Evolutionary conservation across 2,888 invertebrate genomes (phyloP).

Genomic region (Chymomyza caudatula): DNA sequence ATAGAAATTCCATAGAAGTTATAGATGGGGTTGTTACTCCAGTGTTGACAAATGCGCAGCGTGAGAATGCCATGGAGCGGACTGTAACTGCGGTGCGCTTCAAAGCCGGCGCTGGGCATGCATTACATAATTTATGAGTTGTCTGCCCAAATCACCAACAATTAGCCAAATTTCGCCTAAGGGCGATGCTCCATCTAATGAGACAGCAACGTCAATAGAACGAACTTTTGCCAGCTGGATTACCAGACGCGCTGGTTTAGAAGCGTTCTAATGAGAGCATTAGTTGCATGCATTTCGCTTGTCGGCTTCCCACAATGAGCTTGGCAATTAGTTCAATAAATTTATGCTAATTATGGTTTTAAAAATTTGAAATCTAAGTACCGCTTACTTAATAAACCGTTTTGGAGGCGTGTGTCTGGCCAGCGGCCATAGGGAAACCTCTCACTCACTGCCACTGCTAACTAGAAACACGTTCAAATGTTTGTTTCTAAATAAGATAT

Average conservation of each 20-base stretch:
- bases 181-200: slow-evolving; percentile 41
- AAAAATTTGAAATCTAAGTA: slow-evolving; percentile 36
- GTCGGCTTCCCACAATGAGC: slow-evolving; percentile 19
- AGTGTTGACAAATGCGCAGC: slow-evolving; percentile 55
- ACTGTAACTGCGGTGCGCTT: slow-evolving; percentile 42
- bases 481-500: slow-evolving; percentile 31
- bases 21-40: slow-evolving; percentile 9
- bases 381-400: slow-evolving; percentile 21
- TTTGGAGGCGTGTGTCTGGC: slow-evolving; percentile 41
- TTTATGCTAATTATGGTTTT: slow-evolving; percentile 58
- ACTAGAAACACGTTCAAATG: not conserved
- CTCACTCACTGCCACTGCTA: not conserved
- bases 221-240: not conserved
- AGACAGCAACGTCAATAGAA: slow-evolving; percentile 19
- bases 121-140: slow-evolving; percentile 61
- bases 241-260: no score
- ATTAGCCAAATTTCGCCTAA: slow-evolving; percentile 56
- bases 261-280: not conserved
- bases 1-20: slow-evolving; percentile 11
- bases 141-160: slow-evolving; percentile 37
- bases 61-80: slow-evolving; percentile 41
- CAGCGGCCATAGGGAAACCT: slow-evolving; percentile 59
- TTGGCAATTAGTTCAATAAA: slow-evolving; percentile 61
- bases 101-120: slow-evolving; percentile 42
- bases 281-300: not conserved